A percentile compares a stretch with the other conserved stretches of the same genome.
phyloP scores from a whole-genome alignment of 1,140 invertebrate species.

The Drosophila tropicalis region DNA sequence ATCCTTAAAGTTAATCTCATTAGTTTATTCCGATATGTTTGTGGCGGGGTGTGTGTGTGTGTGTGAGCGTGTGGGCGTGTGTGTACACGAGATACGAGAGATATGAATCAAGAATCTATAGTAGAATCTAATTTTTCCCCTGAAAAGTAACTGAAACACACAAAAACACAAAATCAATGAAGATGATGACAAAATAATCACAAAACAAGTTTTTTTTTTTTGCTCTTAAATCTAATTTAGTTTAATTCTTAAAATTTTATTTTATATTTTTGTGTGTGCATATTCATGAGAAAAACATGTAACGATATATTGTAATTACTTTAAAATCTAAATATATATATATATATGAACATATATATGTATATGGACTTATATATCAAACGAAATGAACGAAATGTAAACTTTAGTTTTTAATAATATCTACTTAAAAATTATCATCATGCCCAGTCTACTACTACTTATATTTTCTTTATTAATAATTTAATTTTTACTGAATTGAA shows the following conservation, averaged over 20 bases:
- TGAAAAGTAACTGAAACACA: neutral
- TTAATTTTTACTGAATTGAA: constrained; percentile 13
- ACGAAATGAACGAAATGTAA: constrained; percentile 8
- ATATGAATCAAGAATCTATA: neutral
- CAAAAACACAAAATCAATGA: neutral
- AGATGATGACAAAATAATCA: constrained; percentile 31
- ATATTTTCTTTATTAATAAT: constrained; percentile 18
- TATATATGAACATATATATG: neutral
- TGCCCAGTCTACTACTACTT: constrained; percentile 39
- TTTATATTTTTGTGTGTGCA: constrained; percentile 78
- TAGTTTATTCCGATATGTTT: neutral
- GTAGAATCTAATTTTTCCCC: neutral
- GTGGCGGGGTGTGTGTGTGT: no score
- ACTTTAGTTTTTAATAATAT: constrained; percentile 42
- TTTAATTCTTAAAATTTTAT: constrained; percentile 19
- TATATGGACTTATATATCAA: constrained; percentile 7
- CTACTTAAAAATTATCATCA: constrained; percentile 40
- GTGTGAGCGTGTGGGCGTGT: neutral
- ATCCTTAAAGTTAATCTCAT: neutral
- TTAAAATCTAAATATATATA: constrained; percentile 20
- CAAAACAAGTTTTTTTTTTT: constrained; percentile 7
- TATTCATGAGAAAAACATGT: constrained; percentile 61
- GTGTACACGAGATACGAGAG: constrained; percentile 6
- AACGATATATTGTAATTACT: constrained; percentile 42
- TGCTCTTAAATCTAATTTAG: constrained; percentile 30